Evolutionary conservation across 2,888 invertebrate species (phyloP).

Genomic region (Rotaria macrura): DNA sequence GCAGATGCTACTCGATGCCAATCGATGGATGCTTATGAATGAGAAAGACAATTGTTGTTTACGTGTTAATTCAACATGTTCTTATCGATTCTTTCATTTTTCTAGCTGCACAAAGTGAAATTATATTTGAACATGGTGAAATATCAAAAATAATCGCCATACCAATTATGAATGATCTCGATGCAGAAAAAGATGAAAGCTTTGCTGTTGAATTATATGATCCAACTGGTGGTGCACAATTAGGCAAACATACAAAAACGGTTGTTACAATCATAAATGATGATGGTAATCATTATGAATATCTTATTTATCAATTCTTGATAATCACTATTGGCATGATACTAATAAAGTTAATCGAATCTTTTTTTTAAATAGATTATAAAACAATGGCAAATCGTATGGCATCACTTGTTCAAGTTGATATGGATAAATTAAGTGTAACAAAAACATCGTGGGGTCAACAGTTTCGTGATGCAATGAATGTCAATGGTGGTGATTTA

Average conservation of each 20-base stretch:
- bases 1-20: too few species aligned
- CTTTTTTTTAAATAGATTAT: slow-evolving; percentile 46
- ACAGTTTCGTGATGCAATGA: slow-evolving; percentile 55
- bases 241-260: slow-evolving; percentile 39
- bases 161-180: slow-evolving; percentile 43
- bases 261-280: slow-evolving; percentile 56
- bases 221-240: slow-evolving; percentile 39
- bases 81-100: too few species aligned
- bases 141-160: slow-evolving; percentile 42
- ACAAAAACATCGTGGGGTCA: slow-evolving; percentile 53
- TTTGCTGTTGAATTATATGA: slow-evolving; percentile 55
- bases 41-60: too few species aligned
- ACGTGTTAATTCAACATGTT: too few species aligned
- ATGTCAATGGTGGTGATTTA: slow-evolving; percentile 57
- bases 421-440: slow-evolving; percentile 53
- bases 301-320: too few species aligned
- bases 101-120: slow-evolving; percentile 36
- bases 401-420: slow-evolving; percentile 54
- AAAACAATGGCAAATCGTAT: slow-evolving; percentile 54
- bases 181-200: slow-evolving; percentile 57
- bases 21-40: too few species aligned
- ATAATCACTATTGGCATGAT: too few species aligned
- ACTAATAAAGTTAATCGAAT: too few species aligned
- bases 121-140: slow-evolving; percentile 44
- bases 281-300: too few species aligned